These are phyloP conservation scores for Dermolepida albohirtum DNA, from an alignment of 2,888 invertebrate species.

Conservation along the genomic window DNA sequence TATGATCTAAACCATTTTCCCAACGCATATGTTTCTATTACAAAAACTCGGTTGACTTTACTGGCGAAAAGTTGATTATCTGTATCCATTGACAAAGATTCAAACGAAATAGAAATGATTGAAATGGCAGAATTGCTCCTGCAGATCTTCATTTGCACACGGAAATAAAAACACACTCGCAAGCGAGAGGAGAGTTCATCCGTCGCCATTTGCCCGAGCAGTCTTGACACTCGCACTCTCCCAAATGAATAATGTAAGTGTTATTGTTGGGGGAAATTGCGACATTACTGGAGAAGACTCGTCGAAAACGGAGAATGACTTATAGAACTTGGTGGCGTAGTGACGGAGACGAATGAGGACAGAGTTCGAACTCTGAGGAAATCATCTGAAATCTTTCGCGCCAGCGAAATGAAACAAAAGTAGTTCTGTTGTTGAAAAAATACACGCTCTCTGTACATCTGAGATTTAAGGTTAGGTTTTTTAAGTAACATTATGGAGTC, in stretches of 20 bases:
- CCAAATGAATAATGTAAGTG: constrained; percentile 32
- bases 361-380: constrained; percentile 1
- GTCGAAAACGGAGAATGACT: constrained; percentile 3
- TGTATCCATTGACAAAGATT: too few species aligned
- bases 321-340: background rate
- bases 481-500: too few species aligned
- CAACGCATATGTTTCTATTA: too few species aligned
- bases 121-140: too few species aligned
- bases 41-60: too few species aligned
- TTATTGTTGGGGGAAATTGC: constrained; percentile 30
- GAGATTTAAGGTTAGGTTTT: background rate
- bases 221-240: background rate
- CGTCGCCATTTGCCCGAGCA: constrained; percentile 1
- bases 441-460: background rate
- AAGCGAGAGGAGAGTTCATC: too few species aligned
- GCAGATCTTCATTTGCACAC: too few species aligned
- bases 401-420: constrained; percentile 6
- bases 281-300: constrained; percentile 18
- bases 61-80: too few species aligned
- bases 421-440: background rate
- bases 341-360: constrained; percentile 7
- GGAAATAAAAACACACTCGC: too few species aligned
- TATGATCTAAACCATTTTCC: too few species aligned
- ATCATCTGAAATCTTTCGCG: background rate
- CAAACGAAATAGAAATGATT: too few species aligned